Evolutionary conservation across 64 coral and sea anemone genomes (phyloP).

Genomic region (Stichodactyla helianthus): DNA sequence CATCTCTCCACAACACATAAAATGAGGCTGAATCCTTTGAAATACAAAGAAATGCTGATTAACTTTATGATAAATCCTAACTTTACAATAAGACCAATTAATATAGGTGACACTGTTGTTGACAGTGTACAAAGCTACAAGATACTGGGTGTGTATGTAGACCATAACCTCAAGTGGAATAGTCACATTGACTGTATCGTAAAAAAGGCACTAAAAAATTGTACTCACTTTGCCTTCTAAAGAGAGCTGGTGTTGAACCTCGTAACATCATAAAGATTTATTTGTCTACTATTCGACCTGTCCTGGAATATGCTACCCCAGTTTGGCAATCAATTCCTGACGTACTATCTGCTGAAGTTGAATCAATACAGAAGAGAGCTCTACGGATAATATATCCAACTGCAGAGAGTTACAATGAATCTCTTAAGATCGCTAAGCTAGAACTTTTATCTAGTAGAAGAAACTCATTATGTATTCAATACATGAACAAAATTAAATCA

Average conservation of each 20-base stretch:
- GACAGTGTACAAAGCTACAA: conserved; percentile 32
- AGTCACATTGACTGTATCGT: conserved; percentile 23
- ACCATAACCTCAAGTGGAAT: conserved; percentile 42
- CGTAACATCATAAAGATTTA: neutral
- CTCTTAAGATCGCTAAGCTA: no score
- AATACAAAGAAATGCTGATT: conserved; percentile 57
- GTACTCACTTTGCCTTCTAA: conserved; percentile 29
- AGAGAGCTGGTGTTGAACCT: conserved; percentile 19
- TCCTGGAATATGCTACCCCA: no score
- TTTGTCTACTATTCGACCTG: neutral
- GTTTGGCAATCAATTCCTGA: no score
- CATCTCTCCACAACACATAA: conserved; percentile 7
- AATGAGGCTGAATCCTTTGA: conserved; percentile 22
- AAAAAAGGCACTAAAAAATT: conserved; percentile 39
- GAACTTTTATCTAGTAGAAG: no score
- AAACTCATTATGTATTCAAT: no score
- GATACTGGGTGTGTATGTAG: conserved; percentile 16
- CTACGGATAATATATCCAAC: no score
- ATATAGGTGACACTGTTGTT: conserved; percentile 16
- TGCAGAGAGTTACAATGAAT: no score
- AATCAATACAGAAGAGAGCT: no score
- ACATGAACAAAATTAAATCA: no score
- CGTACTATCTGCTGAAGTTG: no score
- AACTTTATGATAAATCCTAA: conserved; percentile 34
- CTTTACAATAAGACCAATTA: conserved; percentile 30